phyloP scores from a whole-genome alignment of 2,888 invertebrate species.

The Synanthedon myopaeformis region DNA sequence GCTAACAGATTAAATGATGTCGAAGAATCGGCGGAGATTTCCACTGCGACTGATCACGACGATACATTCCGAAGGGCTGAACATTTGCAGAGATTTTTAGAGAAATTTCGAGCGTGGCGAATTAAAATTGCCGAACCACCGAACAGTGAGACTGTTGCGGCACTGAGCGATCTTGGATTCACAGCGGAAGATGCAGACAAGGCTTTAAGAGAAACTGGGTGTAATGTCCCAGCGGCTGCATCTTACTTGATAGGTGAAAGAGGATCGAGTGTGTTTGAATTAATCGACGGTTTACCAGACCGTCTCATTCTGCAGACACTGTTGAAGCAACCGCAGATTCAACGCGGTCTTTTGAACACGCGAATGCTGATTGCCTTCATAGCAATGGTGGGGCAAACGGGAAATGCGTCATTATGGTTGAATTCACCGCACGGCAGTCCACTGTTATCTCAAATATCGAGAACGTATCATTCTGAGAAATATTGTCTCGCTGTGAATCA shows the following conservation, averaged over 20 bases:
- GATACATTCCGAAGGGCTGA: constrained; percentile 40
- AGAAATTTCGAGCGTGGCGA: constrained; percentile 53
- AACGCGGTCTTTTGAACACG: constrained; percentile 52
- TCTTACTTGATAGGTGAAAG: constrained; percentile 56
- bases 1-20: constrained; percentile 29
- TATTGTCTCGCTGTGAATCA: constrained; percentile 62
- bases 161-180: constrained; percentile 49
- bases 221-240: constrained; percentile 56
- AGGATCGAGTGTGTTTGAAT: constrained; percentile 54
- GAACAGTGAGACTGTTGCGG: constrained; percentile 31
- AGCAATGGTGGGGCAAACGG: constrained; percentile 57
- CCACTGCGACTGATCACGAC: constrained; percentile 10
- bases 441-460: constrained; percentile 52
- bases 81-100: constrained; percentile 46
- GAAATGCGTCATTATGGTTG: constrained; percentile 53
- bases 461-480: constrained; percentile 62
- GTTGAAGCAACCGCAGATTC: constrained; percentile 56
- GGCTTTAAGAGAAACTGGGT: constrained; percentile 44
- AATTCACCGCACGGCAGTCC: constrained; percentile 61
- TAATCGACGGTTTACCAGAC: constrained; percentile 52
- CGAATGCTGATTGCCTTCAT: constrained; percentile 60
- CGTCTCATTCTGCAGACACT: constrained; percentile 46
- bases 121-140: constrained; percentile 40
- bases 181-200: constrained; percentile 36
- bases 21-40: constrained; percentile 9